Percentiles rank a stretch among this genome's conserved stretches.
Evolutionary conservation across 1,140 invertebrate species (phyloP).

Genomic region (Harlomillsia oculata): DNA sequence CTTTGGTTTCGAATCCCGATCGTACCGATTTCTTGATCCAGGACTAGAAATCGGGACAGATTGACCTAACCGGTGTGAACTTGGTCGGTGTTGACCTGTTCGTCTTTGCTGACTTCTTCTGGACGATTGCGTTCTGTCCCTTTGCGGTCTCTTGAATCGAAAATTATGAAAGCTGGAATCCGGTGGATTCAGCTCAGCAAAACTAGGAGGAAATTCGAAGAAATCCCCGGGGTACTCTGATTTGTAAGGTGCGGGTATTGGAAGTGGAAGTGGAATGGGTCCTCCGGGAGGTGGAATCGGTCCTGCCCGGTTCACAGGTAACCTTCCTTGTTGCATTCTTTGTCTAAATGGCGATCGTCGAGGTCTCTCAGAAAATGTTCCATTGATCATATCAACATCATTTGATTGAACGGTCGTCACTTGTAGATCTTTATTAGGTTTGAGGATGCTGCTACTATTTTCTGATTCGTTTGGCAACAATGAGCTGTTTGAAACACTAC

Average conservation of each 20-base stretch:
- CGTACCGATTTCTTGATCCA: not conserved
- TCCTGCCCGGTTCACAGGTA: not conserved
- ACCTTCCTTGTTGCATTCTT: not conserved
- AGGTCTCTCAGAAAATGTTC: constrained; percentile 1
- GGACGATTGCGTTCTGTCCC: not conserved
- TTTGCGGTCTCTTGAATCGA: not conserved
- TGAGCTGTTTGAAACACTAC: not conserved
- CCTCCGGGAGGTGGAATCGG: not conserved
- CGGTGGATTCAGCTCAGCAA: not conserved
- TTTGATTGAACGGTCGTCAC: not conserved
- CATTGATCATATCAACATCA: constrained; percentile 2
- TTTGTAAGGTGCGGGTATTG: not conserved
- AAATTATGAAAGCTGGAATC: constrained; percentile 1
- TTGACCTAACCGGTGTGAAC: not conserved
- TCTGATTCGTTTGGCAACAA: not conserved
- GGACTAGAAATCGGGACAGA: not conserved
- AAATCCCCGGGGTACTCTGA: not conserved
- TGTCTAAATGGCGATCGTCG: constrained; percentile 1
- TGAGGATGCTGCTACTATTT: not conserved
- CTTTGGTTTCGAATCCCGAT: not conserved
- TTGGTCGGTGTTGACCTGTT: not conserved
- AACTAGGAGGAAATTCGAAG: not conserved
- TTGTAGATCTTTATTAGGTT: not conserved
- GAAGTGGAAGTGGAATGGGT: not conserved
- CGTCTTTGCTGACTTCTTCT: not conserved